Base-by-base conservation (phyloP, 2,888 invertebrate genomes). In the Clanis bilineata region DNA sequence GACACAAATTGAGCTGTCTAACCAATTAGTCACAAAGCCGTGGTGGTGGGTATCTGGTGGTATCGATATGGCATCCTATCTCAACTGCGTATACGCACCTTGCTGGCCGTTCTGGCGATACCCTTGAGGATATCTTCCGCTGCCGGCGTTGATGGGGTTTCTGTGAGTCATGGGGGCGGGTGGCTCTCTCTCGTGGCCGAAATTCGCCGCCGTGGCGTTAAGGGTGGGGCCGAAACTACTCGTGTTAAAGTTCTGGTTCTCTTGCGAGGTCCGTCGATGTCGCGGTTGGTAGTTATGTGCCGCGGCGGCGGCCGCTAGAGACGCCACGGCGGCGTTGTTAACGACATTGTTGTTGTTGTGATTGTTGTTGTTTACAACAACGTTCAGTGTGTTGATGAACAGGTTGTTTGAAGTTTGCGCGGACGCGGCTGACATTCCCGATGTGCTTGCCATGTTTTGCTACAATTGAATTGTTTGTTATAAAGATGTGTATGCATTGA, bases 341-440 rank as follows among this genome's bases (percentile, higher is more conserved):
- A 93, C 85, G 25, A 93, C 90, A 63, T 93, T 92, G 77, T 93
- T 89, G 84, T 93, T 89, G 82, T 91, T 87, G 75, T 93, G 88
- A 72, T 93, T 90, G 82, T 93, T 89, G 87, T 93, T 92, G 78
- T 91, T 93, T 57, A 90, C 93, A 66, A 92, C 92, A 76, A 91
- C 93, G 74, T 89, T 92, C 58, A 90, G 73, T 66, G 88, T 92
- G 86, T 90, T 92, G 86, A 90, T 92, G 71, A 91, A 89, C 65
- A 93, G 82, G 80, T 86, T 93, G 87, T 92, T 93, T 62, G 93
- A 93, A 57, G 93, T 90, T 62, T 93, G 92, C 64, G 92, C 92
- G 58, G 93, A 90, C 54, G 80, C 67, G 41, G 80, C 87, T 15
- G 92, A 89, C 12, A 91, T 86, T 70, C 88, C 88, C 22, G 92